Conservation (phyloP, 2,797 vertebrate genomes). For the Podarcis siculus region DNA sequence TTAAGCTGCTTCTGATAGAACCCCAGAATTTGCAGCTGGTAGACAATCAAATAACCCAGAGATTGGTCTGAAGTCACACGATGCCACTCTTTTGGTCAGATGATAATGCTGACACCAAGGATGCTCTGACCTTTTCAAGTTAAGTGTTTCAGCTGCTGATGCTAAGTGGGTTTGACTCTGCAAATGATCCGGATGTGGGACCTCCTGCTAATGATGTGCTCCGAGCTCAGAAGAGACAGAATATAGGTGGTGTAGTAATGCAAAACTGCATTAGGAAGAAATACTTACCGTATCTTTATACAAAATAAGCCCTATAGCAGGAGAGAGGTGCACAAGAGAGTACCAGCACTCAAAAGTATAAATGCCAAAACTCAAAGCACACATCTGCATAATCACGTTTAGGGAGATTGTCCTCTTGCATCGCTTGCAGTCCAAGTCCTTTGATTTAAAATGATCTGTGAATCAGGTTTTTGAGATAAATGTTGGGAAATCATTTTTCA, state of each 20-base stretch:
- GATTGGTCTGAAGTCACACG: not conserved
- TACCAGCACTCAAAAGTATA: not conserved
- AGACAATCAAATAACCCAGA: not conserved
- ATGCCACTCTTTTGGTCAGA: not conserved
- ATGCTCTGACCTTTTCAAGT: too few relatives aligned
- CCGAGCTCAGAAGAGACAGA: not conserved
- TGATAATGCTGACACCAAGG: not conserved
- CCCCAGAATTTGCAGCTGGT: too few relatives aligned
- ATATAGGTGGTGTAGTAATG: not conserved
- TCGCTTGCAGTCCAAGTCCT: not conserved
- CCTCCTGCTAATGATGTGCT: not conserved
- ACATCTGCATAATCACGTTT: not conserved
- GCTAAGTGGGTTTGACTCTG: not conserved
- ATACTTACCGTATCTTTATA: not conserved
- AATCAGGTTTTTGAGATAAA: not conserved
- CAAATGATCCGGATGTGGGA: not conserved
- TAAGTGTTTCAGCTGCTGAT: too few relatives aligned
- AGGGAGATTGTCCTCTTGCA: not conserved
- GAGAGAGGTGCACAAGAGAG: too few relatives aligned
- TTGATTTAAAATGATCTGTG: not conserved
- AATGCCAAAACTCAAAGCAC: not conserved
- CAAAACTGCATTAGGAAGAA: not conserved
- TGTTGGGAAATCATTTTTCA: not conserved
- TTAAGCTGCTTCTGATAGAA: too few relatives aligned
- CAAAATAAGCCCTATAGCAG: not conserved